Base-by-base conservation (phyloP, 2,888 invertebrate genomes). In the Drosophila mettleri region DNA sequence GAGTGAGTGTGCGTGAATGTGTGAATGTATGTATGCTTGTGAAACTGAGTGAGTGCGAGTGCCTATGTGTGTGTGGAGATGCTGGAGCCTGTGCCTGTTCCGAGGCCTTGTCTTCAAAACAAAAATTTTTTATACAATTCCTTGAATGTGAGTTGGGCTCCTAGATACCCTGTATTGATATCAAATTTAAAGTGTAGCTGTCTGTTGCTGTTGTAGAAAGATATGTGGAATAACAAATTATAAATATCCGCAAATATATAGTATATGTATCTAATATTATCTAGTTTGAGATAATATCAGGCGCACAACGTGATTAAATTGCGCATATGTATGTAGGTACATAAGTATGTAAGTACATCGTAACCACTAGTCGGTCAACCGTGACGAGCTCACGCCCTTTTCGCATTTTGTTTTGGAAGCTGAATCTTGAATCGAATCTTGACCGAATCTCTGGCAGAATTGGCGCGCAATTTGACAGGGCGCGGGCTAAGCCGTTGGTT, bases 391-490 rank as follows among this genome's bases (percentile, higher is more conserved):
- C 20, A 34, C 9, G 27, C 33, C 55, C 36, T 53, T 70, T 49
- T 60, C 66, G 27, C n/a, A 41, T 57, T 65, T 67, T 57, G 59
- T 29, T 53, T 59, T 59, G 58, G 39, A 43, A 49, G 31, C 57
- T 46, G 57, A 64, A 61, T 69, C 62, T 43, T 43, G 43, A 43
- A 43, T 27, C 60, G 69, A 68, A 70, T 78, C 70, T 78, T 71
- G 64, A 57, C 76, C 64, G 64, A 85, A 74, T 67, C 77, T 69
- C 41, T 68, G 74, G 69, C 70, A 69, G 81, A 90, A 89, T 89
- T 89, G 90, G 89, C 90, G 89, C 90, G 89, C 90, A 88, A 83
- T 86, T 88, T 80, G 80, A 55, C 78, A 78, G 71, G 67, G 64
- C 58, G 43, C 38, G 39, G 33, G 61, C 62, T 22, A 33, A 33